Base-by-base conservation (phyloP, 2,113 vertebrate genomes). In the Campylomormyrus numenius region DNA sequence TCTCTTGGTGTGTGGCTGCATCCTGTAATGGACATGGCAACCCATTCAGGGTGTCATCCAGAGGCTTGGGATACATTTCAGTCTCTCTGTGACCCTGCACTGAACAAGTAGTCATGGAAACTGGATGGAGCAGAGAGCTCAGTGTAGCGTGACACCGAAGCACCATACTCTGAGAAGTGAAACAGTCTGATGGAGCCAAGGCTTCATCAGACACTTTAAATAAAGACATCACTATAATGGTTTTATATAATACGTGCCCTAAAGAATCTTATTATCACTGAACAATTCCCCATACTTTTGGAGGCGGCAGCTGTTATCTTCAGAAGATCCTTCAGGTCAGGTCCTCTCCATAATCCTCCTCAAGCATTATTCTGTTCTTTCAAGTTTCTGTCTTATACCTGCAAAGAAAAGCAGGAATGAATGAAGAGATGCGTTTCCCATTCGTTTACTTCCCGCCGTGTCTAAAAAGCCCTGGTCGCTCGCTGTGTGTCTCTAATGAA, bases 331-430 rank as follows among this genome's bases (percentile, higher is more conserved):
- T 95, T 95, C 70, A 94, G 91, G 15, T 92, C 94, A 0, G 94
- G 49, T 62, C 93, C 94, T 91, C 96, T 96, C 85, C 96, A 92
- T 86, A 94, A 94, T 85, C 92, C 91, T 89, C 95, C 94, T 85
- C 97, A 91, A 0, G 39, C 42, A 66, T 85, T 95, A 58, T 97
- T 97, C 84, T 94, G 93, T 66, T 95, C 94, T 90, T 96, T 95
- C 88, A 97, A 91, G 3, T 89, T 94, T 5, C 94, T 97, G 96
- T 92, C 92, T 97, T 96, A 91, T 96, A 3, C 92, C 96, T 97
- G 93, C 27, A 45, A 45, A 66, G 8, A 48, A 52, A 77, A 86
- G 19, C n/a, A 24, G 53, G 35, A 84, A 84, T 2, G 39, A 89
- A 58, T 62, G 39, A 53, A 85, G 11, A 45, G 46, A 7, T 15